phyloP scores from a whole-genome alignment of 2,888 invertebrate species.

The Endotricha flammealis region DNA sequence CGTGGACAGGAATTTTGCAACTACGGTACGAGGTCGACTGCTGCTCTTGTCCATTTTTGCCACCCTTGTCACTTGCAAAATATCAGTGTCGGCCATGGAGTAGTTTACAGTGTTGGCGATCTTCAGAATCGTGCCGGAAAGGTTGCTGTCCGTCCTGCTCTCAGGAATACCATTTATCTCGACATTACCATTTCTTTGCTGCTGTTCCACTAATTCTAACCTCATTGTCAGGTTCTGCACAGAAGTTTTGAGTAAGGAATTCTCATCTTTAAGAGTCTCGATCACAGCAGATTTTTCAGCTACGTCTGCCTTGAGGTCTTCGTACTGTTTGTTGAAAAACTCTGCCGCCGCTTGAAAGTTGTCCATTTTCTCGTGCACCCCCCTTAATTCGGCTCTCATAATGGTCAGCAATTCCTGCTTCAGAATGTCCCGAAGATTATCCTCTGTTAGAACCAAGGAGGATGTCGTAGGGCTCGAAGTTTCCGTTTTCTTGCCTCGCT shows the following conservation, averaged over 20 bases:
- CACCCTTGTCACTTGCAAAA: slow-evolving; percentile 15
- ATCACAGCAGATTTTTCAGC: not conserved
- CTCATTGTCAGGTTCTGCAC: not conserved
- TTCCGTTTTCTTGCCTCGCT: not conserved
- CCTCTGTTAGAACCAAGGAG: not conserved
- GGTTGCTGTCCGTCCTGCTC: no score
- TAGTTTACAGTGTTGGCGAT: not conserved
- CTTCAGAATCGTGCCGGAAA: not conserved
- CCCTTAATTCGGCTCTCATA: not conserved
- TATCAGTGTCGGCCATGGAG: not conserved
- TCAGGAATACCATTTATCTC: no score
- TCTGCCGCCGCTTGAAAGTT: no score
- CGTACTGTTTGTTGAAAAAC: no score
- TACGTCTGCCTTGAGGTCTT: not conserved
- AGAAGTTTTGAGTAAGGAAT: not conserved
- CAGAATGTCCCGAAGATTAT: slow-evolving; percentile 1
- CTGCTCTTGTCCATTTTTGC: slow-evolving; percentile 16
- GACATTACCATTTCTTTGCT: not conserved
- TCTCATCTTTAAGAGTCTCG: not conserved
- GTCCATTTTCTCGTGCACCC: no score
- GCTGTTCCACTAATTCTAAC: not conserved
- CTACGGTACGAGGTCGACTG: slow-evolving; percentile 15
- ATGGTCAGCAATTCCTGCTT: not conserved
- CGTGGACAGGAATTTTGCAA: slow-evolving; percentile 17
- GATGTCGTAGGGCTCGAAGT: not conserved